These are phyloP conservation scores for Dromaius novaehollandiae DNA, from an alignment of 2,113 vertebrate species.

Conservation along the genomic window DNA sequence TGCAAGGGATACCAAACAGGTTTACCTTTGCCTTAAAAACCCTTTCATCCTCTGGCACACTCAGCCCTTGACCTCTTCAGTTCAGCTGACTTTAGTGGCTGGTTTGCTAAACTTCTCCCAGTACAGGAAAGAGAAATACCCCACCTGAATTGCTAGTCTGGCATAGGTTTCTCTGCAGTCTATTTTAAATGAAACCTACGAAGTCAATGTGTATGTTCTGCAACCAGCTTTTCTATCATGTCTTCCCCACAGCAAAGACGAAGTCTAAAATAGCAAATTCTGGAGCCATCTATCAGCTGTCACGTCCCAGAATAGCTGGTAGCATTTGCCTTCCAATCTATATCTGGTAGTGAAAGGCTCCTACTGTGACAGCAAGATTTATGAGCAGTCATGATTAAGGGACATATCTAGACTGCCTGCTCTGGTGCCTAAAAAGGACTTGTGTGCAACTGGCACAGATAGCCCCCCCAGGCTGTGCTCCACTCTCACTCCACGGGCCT, in stretches of 20 bases:
- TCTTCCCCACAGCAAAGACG: background rate
- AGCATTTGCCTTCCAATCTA: conserved; percentile 53
- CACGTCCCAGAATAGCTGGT: conserved; percentile 32
- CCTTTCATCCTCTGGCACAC: background rate
- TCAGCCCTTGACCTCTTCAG: background rate
- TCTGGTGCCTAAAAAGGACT: conserved; percentile 30
- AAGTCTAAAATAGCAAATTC: conserved; percentile 43
- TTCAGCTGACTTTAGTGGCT: background rate
- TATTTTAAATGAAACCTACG: background rate
- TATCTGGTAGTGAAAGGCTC: conserved; percentile 56
- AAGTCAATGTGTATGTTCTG: background rate
- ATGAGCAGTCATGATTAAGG: conserved; percentile 8
- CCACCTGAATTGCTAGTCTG: background rate
- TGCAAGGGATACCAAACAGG: background rate
- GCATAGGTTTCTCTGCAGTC: background rate
- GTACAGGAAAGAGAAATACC: accelerated
- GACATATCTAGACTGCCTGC: background rate
- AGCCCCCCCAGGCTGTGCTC: background rate
- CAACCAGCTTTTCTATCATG: background rate
- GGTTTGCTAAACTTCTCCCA: background rate
- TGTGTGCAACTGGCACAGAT: accelerated
- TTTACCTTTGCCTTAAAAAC: background rate
- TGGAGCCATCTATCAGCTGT: conserved; percentile 30
- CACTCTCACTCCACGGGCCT: background rate
- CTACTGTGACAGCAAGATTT: conserved; percentile 23